These are phyloP conservation scores for Poicephalus meyeri DNA, from an alignment of 2,113 vertebrate species.

Conservation along the genomic window DNA sequence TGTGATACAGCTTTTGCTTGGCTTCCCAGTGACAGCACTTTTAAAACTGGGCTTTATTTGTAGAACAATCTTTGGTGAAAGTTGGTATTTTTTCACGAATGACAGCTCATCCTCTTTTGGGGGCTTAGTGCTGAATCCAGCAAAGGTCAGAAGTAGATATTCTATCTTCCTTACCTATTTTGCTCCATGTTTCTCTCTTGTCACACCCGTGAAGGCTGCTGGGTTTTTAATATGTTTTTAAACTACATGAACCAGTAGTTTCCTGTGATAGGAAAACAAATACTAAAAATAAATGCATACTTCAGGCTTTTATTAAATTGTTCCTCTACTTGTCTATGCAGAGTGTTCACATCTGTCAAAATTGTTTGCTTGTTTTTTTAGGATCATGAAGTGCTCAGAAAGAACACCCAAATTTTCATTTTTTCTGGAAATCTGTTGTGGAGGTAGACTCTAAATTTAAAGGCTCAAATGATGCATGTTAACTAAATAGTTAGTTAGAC, in stretches of 20 bases:
- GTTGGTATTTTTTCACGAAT: not conserved
- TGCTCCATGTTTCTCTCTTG: not conserved
- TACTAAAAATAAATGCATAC: not conserved
- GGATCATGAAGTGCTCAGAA: not conserved
- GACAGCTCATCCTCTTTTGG: not conserved
- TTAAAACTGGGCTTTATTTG: not conserved
- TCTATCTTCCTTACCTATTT: not conserved
- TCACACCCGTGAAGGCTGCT: not conserved
- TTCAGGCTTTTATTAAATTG: not conserved
- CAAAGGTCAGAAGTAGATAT: not conserved
- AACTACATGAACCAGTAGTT: not conserved
- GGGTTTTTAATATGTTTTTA: not conserved
- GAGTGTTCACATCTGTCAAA: not conserved
- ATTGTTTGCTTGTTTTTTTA: not conserved
- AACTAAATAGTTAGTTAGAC: no score
- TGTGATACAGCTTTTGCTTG: not conserved
- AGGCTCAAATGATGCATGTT: not conserved
- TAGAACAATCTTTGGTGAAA: not conserved
- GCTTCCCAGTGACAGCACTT: not conserved
- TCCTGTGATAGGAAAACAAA: not conserved
- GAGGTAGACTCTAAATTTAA: not conserved
- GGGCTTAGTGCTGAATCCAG: not conserved
- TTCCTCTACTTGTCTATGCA: not conserved
- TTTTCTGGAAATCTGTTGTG: not conserved
- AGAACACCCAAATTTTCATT: not conserved